These are phyloP conservation scores for Drosophila koepferae DNA, from an alignment of 2,888 invertebrate genomes.

Conservation along the genomic window DNA sequence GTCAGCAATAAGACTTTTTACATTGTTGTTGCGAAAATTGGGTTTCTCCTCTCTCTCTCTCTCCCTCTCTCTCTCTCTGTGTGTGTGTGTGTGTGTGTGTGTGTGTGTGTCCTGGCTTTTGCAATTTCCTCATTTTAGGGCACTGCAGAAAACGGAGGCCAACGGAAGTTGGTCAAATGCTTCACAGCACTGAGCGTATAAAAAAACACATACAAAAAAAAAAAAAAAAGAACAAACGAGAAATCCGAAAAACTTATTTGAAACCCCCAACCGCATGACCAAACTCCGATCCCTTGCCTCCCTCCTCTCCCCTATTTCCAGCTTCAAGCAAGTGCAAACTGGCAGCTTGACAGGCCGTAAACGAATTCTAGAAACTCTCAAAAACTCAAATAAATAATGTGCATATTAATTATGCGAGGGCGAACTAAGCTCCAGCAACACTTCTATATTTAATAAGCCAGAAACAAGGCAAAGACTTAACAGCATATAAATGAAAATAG, in stretches of 20 bases:
- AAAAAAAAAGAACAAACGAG: not conserved
- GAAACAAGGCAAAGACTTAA: not conserved
- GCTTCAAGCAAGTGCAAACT: constrained; percentile 10
- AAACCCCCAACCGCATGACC: constrained; percentile 32
- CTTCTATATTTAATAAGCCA: constrained; percentile 13
- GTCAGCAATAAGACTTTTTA: constrained; percentile 1
- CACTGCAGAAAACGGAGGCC: constrained; percentile 35
- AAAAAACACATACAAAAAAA: not conserved
- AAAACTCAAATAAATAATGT: constrained; percentile 37
- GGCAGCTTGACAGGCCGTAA: constrained; percentile 9
- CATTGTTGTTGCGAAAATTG: constrained; percentile 39
- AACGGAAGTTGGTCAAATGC: constrained; percentile 60
- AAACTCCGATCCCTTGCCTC: not conserved
- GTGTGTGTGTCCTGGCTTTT: constrained; percentile 31
- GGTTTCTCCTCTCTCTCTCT: not conserved
- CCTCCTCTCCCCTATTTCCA: not conserved
- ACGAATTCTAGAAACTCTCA: constrained; percentile 21
- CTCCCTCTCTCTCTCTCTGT: not conserved
- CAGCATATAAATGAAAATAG: not conserved
- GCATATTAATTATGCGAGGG: constrained; percentile 40
- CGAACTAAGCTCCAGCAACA: not conserved
- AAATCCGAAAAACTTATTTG: constrained; percentile 21
- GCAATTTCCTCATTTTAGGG: constrained; percentile 54
- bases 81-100: constrained; percentile 23
- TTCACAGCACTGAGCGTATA: constrained; percentile 34